Conservation (phyloP, 2,113 vertebrate genomes). For the Pterocles gutturalis region DNA sequence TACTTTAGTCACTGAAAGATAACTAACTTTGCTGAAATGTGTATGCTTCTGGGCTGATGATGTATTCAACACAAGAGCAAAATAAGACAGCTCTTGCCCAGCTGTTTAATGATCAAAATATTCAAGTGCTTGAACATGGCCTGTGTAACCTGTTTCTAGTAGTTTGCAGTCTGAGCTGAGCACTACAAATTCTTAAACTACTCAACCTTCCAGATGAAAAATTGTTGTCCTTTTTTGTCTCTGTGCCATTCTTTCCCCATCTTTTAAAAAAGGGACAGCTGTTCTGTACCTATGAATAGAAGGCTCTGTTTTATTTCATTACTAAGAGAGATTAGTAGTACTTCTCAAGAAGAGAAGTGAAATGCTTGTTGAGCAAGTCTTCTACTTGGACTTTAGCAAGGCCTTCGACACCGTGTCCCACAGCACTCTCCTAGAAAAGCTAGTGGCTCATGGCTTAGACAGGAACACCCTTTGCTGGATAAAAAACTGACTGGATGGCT, state of each 20-base stretch:
- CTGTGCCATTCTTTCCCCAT: background rate
- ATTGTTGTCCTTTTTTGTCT: background rate
- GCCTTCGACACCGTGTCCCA: too few relatives aligned
- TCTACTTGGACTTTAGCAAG: too few relatives aligned
- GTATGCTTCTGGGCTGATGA: background rate
- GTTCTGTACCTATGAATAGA: background rate
- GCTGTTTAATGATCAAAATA: conserved; percentile 27
- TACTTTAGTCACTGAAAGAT: background rate
- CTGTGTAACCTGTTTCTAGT: background rate
- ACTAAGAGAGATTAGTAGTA: background rate
- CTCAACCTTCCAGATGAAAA: background rate
- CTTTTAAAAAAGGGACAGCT: background rate
- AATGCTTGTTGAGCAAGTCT: background rate
- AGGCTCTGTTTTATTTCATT: background rate
- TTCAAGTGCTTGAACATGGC: background rate
- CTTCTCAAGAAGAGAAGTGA: background rate
- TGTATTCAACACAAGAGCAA: background rate
- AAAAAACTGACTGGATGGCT: too few relatives aligned
- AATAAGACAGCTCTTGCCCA: conserved; percentile 4
- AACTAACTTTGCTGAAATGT: conserved; percentile 4
- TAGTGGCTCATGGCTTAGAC: too few relatives aligned
- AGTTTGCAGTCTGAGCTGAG: background rate
- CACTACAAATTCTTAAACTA: background rate
- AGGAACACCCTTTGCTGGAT: too few relatives aligned
- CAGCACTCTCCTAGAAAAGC: too few relatives aligned